Base-by-base conservation (phyloP, 2,888 invertebrate genomes). In the Philopedon plagiatum region DNA sequence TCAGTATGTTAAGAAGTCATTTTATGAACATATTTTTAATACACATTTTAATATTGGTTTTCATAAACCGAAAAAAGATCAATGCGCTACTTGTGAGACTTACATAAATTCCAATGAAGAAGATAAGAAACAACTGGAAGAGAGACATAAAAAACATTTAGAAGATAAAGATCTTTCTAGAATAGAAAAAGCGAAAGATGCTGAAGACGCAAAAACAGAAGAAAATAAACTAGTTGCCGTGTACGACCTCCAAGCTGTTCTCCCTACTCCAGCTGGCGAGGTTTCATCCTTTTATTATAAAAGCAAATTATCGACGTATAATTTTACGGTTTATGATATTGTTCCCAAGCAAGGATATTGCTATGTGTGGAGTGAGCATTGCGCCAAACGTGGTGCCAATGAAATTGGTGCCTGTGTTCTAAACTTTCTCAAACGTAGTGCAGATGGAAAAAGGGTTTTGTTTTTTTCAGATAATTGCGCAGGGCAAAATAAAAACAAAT, bases 401-500 rank as follows among this genome's bases (percentile, higher is more conserved):
- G 26, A 26, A 26, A 26, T 26, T 5, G 26, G 26, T 5, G 7
- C 26, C 7, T 26, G 26, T 26, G 3, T 26, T 3, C 7, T 26
- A 7, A 7, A 26, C 26, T 26, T 5, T 7, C 26, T 26, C 7
- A 5, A 3, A 7, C 7, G 3, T 5, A 3, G 7, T 26, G 3
- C 4, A 5, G 7, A 5, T 26, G 7, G 7, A 5, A 26, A 26
- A 26, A 7, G 3, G 4, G 26, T 26, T 26, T 5, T 26, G 7
- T 26, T 79, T 63, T 80, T 77, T 71, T 71, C 76, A 11, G 78
- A 78, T 62, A 78, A 78, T 51, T 80, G 79, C 49, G 37, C 58
- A 37, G 78, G 78, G 1, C 78, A 78, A 58, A 72, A 79, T 39
- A 79, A 80, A 70, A 80, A 78, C 62, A 74, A 70, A 63, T 79